Evolutionary conservation across 2,888 invertebrate species (phyloP), one percentile per base, ranked within the genome.

Genomic region (Empis stercorea): DNA sequence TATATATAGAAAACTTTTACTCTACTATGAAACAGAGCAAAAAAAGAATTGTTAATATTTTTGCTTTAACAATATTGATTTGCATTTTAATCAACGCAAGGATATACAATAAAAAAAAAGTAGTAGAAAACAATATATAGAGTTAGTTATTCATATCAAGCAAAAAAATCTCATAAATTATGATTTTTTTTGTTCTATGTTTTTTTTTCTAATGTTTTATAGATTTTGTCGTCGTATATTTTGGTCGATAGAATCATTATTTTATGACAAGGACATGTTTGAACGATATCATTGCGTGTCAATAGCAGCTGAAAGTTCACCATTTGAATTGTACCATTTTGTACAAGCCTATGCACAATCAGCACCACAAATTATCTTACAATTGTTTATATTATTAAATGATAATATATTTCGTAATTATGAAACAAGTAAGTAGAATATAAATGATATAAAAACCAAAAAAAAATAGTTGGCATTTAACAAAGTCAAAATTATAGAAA

Each of bases 301-400:
- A 10, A 68, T 72, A 48, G 77, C 80, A 6, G 73, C 76, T 17
- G 73, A 76, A 45, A 79, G 82, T 2, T 79, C 83, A 17, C 76
- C 79, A n/a, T 74, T 81, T 54, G 86, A 87, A 61, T 68, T 87
- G 30, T 87, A 86, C 60, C 74, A 84, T 45, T 83, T 87, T 56
- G 71, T 87, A 11, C 86, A 87, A 63, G 80, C 85, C 2, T 87
- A 84, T 66, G 70, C 84, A 10, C 87, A 87, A 59, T 78, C 84
- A 3, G 80, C 81, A 1, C 87, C 87, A 1, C 83, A 84, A 64
- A 76, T 80, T 37, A 63, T 81, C 27, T 70, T 81, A 54, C 84
- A 74, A 64, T 73, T 73, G 15, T 79, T 79, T 60, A 71, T 86
- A 57, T 72, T 87, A 62, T 72, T 80, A 46, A 67, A 73, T 34